Percentiles rank a stretch among this genome's conserved stretches.
These are phyloP conservation scores for Ptychobarbus kaznakovi DNA, from an alignment of 2,797 vertebrate genomes.

Conservation along the genomic window DNA sequence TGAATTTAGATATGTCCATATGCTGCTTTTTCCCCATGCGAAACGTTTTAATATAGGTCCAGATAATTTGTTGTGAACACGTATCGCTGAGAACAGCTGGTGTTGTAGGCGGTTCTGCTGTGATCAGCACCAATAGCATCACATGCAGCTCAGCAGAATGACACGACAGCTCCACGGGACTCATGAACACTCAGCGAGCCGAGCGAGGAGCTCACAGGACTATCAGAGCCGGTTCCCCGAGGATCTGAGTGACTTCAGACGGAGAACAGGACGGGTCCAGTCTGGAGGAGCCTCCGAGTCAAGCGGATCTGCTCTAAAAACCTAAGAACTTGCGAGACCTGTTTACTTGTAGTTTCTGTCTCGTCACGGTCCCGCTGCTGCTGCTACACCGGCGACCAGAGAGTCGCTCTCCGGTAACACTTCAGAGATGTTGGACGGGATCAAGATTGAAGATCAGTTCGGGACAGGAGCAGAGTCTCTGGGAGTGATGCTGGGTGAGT, in stretches of 20 bases:
- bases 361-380: constrained; percentile 10
- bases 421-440: constrained; percentile 84
- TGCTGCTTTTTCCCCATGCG: background rate
- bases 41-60: background rate
- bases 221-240: background rate
- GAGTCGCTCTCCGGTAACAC: background rate
- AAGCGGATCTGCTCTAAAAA: background rate
- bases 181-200: background rate
- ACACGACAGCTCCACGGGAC: background rate
- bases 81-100: background rate
- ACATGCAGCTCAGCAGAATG: constrained; percentile 5
- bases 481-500: constrained; percentile 84
- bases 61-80: background rate
- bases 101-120: constrained; percentile 64
- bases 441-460: constrained; percentile 85
- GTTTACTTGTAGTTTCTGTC: constrained; percentile 13
- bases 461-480: constrained; percentile 79
- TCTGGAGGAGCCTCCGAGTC: background rate
- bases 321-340: too few species aligned
- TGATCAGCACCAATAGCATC: constrained; percentile 64
- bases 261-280: background rate
- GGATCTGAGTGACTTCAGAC: background rate
- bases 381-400: background rate
- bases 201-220: background rate
- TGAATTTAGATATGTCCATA: background rate